phyloP scores from a whole-genome alignment of 2,113 vertebrate species.

The Prinia subflava region DNA sequence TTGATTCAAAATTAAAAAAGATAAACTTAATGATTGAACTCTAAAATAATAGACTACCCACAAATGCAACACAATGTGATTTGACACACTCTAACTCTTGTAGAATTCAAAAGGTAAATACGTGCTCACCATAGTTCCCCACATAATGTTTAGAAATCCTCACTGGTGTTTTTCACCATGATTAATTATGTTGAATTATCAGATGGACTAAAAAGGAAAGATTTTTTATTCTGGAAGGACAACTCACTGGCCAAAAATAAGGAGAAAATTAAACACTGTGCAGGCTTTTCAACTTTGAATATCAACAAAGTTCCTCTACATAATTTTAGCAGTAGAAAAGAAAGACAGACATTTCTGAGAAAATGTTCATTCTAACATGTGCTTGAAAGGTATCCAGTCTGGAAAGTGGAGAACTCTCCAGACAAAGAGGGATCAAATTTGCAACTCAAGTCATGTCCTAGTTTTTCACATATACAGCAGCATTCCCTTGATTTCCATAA shows the following conservation, averaged over 20 bases:
- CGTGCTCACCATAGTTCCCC: neutral
- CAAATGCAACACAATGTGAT: neutral
- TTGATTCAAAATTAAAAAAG: conserved; percentile 2
- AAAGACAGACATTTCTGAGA: conserved; percentile 18
- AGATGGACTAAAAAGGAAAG: conserved; percentile 52
- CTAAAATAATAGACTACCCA: neutral
- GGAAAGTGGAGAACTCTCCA: neutral
- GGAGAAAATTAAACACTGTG: conserved; percentile 31
- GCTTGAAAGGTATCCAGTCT: conserved; percentile 7
- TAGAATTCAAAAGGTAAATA: conserved; percentile 9
- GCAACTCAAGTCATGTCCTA: neutral
- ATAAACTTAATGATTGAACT: neutral
- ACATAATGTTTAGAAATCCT: conserved; percentile 13
- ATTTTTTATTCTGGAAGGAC: conserved; percentile 53
- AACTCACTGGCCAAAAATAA: neutral
- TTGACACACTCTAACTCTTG: neutral
- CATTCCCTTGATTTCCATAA: neutral
- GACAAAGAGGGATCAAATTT: neutral
- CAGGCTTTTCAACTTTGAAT: conserved; percentile 31
- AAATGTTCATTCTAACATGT: conserved; percentile 12
- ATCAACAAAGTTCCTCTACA: conserved; percentile 64
- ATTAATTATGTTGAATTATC: conserved; percentile 50
- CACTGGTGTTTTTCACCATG: conserved; percentile 1
- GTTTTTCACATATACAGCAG: neutral
- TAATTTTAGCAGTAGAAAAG: conserved; percentile 45